These are phyloP conservation scores for Drymonia ruficornis DNA, from an alignment of 2,888 invertebrate genomes.

Conservation along the genomic window DNA sequence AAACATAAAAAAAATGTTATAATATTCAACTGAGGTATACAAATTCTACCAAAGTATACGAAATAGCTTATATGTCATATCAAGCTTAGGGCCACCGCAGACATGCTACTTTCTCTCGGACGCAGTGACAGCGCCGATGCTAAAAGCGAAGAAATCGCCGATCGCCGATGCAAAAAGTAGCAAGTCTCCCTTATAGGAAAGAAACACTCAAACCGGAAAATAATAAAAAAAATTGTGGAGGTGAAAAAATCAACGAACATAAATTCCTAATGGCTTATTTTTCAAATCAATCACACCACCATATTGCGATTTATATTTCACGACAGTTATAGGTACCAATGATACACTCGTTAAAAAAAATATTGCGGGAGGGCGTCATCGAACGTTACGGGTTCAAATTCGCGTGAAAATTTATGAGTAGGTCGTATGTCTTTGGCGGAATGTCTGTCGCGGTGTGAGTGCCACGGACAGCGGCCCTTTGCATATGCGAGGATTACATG, in stretches of 20 bases:
- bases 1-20: no score
- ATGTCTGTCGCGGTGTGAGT: conserved; percentile 50
- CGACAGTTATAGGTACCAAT: conserved; percentile 20
- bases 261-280: background rate
- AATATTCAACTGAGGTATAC: no score
- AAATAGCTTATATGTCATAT: no score
- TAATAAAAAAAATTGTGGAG: no score
- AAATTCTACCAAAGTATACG: no score
- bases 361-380: conserved; percentile 28
- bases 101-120: no score
- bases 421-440: conserved; percentile 60
- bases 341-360: conserved; percentile 50
- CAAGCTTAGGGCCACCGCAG: no score
- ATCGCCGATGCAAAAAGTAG: no score
- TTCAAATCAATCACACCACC: conserved; percentile 3
- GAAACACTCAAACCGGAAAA: no score
- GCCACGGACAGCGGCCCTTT: conserved; percentile 34
- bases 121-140: no score
- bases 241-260: background rate
- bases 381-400: conserved; percentile 55
- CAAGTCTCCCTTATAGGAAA: no score
- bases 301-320: conserved; percentile 8
- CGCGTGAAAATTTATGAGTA: conserved; percentile 68
- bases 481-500: conserved; percentile 44
- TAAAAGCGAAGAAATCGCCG: no score